Conservation (phyloP, 2,113 vertebrate species). For the Sigmodon hispidus region DNA sequence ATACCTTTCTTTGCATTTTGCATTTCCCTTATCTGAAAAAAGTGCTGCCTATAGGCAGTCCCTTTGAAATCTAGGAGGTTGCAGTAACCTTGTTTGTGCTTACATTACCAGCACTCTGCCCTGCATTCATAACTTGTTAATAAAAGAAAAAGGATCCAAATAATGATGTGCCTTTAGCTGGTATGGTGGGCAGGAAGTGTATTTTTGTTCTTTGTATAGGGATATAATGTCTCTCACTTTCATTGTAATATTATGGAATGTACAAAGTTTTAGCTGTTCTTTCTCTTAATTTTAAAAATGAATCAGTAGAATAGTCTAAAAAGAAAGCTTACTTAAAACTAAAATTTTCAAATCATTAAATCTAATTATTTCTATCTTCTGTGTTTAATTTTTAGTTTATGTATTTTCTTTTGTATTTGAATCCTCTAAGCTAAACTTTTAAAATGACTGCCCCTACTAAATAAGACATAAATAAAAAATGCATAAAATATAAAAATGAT, state of each 20-base stretch:
- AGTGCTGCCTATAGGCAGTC: slow-evolving; percentile 63
- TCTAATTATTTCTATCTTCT: not conserved
- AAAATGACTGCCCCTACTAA: not conserved
- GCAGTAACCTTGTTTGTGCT: slow-evolving; percentile 68
- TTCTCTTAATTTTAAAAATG: not conserved
- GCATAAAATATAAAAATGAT: not conserved
- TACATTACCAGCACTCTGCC: slow-evolving; percentile 44
- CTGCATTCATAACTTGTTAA: slow-evolving; percentile 49
- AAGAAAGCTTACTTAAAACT: not conserved
- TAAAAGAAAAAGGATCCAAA: slow-evolving; percentile 45
- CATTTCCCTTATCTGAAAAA: slow-evolving; percentile 60
- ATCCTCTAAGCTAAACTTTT: not conserved
- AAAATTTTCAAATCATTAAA: not conserved
- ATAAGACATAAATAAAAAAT: not conserved
- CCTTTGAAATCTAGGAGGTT: slow-evolving; percentile 68
- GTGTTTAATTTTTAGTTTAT: not conserved
- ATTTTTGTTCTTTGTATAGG: not conserved
- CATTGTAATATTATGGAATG: slow-evolving; percentile 8
- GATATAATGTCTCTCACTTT: not conserved
- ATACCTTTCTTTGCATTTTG: slow-evolving; percentile 51
- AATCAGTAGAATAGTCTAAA: not conserved
- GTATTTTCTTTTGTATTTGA: not conserved
- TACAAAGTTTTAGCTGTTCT: not conserved
- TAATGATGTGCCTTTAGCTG: slow-evolving; percentile 1
- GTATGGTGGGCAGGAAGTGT: not conserved